phyloP scores from a whole-genome alignment of 2,797 vertebrate genomes.

The Acropternis orthonyx region DNA sequence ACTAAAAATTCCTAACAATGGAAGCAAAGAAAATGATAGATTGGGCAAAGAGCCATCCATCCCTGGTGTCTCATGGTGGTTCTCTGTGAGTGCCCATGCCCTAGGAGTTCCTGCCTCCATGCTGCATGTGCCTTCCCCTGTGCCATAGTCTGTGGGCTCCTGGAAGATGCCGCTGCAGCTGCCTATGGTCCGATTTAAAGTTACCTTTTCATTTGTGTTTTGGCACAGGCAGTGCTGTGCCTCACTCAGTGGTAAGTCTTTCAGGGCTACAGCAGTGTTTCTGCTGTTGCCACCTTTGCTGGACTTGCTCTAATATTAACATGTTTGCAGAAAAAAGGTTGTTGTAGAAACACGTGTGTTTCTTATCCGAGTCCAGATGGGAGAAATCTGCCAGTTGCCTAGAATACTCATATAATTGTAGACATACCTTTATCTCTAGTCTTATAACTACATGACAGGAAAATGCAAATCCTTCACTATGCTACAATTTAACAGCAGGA shows the following conservation, averaged over 20 bases:
- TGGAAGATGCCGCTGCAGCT: background rate
- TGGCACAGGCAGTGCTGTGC: background rate
- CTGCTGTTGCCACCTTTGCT: background rate
- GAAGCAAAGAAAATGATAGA: background rate
- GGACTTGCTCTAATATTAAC: background rate
- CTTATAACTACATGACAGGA: conserved; percentile 45
- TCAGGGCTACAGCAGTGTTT: background rate
- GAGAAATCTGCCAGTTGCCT: background rate
- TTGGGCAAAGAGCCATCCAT: background rate
- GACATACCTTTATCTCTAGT: conserved; percentile 20
- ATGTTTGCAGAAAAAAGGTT: background rate
- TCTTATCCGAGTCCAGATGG: background rate
- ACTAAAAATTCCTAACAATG: background rate
- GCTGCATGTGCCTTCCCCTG: rapidly evolving
- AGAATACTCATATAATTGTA: conserved; percentile 21
- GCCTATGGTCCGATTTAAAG: background rate
- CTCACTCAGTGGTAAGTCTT: background rate
- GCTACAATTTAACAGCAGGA: conserved; percentile 39
- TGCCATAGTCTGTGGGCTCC: rapidly evolving
- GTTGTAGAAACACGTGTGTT: background rate
- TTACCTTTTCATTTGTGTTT: background rate
- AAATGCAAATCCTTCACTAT: conserved; percentile 60
- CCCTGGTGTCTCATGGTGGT: background rate
- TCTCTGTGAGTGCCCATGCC: background rate
- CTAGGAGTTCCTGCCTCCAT: background rate